Conservation (phyloP, 1,140 invertebrate genomes). For the Drosophila jambulina region DNA sequence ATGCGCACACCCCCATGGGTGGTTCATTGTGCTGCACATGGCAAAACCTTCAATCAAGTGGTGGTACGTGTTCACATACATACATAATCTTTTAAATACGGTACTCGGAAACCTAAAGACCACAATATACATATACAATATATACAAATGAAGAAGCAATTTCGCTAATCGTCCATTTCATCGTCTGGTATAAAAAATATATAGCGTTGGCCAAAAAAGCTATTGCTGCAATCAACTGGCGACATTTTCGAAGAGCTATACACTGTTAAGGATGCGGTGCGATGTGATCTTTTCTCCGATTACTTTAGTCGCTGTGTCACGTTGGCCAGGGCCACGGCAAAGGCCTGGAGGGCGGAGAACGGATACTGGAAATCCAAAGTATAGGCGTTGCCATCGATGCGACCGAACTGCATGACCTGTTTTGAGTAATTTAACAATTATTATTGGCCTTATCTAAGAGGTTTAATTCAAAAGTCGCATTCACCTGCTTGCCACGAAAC, state of each 20-base stretch:
- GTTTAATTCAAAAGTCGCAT: neutral
- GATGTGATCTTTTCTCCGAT: slow-evolving; percentile 30
- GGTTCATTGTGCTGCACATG: slow-evolving; percentile 56
- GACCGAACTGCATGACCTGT: slow-evolving; percentile 99
- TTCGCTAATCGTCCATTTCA: slow-evolving; percentile 18
- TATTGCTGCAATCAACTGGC: slow-evolving; percentile 44
- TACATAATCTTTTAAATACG: slow-evolving; percentile 48
- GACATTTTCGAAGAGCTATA: slow-evolving; percentile 11
- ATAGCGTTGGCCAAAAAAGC: slow-evolving; percentile 62
- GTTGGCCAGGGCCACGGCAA: slow-evolving; percentile 98
- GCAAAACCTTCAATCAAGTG: slow-evolving; percentile 72
- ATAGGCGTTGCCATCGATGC: slow-evolving; percentile 99
- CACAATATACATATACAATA: slow-evolving; percentile 73
- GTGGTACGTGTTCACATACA: slow-evolving; percentile 73
- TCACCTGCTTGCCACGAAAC: slow-evolving; percentile 97
- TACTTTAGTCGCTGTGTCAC: slow-evolving; percentile 99
- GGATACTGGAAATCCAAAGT: slow-evolving; percentile 99
- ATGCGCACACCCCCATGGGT: slow-evolving; percentile 36
- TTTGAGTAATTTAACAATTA: neutral
- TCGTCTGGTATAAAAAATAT: slow-evolving; percentile 57
- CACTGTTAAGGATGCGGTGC: slow-evolving; percentile 34
- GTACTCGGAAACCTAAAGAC: slow-evolving; percentile 73
- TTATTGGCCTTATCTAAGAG: neutral
- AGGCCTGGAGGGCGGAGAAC: slow-evolving; percentile 98
- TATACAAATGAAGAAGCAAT: slow-evolving; percentile 71